Conservation (phyloP, 2,113 vertebrate species). For the Grallaria varia region DNA sequence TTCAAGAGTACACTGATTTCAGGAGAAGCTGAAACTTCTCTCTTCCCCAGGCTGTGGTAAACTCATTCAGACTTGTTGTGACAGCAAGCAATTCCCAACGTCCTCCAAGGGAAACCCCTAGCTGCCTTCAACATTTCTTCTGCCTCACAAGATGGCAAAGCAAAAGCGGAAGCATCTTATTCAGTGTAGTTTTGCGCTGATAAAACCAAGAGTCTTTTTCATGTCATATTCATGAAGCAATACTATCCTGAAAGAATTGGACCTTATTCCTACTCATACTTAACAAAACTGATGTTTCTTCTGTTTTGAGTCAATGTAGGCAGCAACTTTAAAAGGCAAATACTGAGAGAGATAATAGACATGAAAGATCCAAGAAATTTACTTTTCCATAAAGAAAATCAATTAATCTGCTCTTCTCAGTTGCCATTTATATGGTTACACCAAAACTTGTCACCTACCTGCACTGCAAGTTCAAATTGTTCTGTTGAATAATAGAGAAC, state of each 20-base stretch:
- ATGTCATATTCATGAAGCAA: background rate
- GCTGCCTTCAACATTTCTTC: background rate
- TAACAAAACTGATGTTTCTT: background rate
- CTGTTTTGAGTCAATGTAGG: background rate
- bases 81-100: background rate
- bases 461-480: background rate
- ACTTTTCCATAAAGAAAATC: background rate
- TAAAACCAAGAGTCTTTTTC: background rate
- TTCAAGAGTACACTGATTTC: background rate
- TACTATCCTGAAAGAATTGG: background rate
- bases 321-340: background rate
- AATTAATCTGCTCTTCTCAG: background rate
- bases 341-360: background rate
- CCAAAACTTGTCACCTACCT: background rate
- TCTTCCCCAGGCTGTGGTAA: background rate
- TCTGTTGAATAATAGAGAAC: background rate
- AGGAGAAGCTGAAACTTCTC: background rate
- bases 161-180: background rate
- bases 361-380: background rate
- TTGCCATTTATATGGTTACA: background rate
- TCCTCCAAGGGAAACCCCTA: background rate
- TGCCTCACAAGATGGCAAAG: background rate
- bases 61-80: background rate
- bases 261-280: background rate
- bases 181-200: background rate